Conservation (phyloP, 2,888 invertebrate genomes). For the Blomia tropicalis region DNA sequence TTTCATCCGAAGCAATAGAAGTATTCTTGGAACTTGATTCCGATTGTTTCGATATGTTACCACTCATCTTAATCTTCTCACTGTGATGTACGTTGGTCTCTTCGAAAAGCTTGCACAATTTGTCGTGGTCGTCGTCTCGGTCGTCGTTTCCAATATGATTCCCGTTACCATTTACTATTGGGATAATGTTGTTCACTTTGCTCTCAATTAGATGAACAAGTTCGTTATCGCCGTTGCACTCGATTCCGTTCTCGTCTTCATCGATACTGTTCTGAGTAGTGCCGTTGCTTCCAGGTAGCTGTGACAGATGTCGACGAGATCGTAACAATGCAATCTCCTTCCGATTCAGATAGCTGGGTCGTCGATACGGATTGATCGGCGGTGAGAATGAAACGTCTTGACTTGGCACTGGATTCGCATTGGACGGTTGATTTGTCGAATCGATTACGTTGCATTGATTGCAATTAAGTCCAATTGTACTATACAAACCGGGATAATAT, state of each 20-base stretch:
- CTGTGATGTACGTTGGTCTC: neutral
- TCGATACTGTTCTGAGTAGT: neutral
- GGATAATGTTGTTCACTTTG: slow-evolving; percentile 16
- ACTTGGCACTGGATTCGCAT: neutral
- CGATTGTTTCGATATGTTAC: neutral
- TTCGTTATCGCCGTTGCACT: neutral
- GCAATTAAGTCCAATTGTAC: slow-evolving; percentile 5
- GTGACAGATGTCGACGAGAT: neutral
- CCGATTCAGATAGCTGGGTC: slow-evolving; percentile 21
- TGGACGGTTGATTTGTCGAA: neutral
- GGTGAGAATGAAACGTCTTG: neutral
- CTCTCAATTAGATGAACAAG: neutral
- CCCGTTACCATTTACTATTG: too few species aligned
- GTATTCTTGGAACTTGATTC: neutral
- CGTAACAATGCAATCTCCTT: slow-evolving; percentile 5
- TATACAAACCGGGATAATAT: too few species aligned
- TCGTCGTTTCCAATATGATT: neutral
- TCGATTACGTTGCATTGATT: slow-evolving; percentile 4
- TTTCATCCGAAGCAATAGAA: neutral
- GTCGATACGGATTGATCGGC: slow-evolving; percentile 23
- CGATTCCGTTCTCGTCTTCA: neutral
- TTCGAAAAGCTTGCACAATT: neutral
- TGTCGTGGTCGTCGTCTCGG: too few species aligned
- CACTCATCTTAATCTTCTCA: neutral
- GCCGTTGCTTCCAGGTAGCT: neutral